Evolutionary conservation across 2,797 vertebrate species (phyloP).

Genomic region (Pseudochromis fuscus): DNA sequence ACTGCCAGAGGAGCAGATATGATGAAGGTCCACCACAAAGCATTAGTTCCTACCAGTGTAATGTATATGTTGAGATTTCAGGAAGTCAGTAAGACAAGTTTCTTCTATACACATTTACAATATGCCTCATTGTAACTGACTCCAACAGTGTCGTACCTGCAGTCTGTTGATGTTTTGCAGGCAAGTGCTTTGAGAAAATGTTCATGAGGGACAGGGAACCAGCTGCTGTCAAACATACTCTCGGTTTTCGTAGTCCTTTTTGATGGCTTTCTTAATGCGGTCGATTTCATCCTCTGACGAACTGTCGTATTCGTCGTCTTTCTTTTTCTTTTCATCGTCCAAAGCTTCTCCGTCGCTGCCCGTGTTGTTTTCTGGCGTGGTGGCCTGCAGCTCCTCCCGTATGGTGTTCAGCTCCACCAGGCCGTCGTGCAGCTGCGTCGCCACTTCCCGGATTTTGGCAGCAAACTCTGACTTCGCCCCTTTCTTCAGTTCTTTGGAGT

Average conservation of each 20-base stretch:
- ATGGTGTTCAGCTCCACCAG: constrained; percentile 84
- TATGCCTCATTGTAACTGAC: neutral
- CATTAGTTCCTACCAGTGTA: constrained; percentile 9
- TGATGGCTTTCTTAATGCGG: constrained; percentile 74
- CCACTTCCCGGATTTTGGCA: constrained; percentile 83
- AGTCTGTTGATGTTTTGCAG: neutral
- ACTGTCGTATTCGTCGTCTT: constrained; percentile 19
- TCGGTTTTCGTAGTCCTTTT: constrained; percentile 68
- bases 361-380: neutral
- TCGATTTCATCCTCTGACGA: constrained; percentile 71
- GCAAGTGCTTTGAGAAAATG: neutral
- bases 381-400: constrained; percentile 81
- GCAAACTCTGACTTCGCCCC: constrained; percentile 87
- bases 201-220: neutral
- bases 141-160: neutral
- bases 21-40: neutral
- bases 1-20: neutral
- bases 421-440: constrained; percentile 79
- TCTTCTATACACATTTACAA: neutral
- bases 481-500: constrained; percentile 85
- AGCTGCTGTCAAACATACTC: constrained; percentile 72
- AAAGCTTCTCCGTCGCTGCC: rapidly evolving
- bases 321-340: constrained; percentile 20
- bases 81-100: neutral
- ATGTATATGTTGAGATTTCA: constrained; percentile 10